Conservation (phyloP, 1,140 invertebrate genomes). For the Daktulosphaira vitifoliae region DNA sequence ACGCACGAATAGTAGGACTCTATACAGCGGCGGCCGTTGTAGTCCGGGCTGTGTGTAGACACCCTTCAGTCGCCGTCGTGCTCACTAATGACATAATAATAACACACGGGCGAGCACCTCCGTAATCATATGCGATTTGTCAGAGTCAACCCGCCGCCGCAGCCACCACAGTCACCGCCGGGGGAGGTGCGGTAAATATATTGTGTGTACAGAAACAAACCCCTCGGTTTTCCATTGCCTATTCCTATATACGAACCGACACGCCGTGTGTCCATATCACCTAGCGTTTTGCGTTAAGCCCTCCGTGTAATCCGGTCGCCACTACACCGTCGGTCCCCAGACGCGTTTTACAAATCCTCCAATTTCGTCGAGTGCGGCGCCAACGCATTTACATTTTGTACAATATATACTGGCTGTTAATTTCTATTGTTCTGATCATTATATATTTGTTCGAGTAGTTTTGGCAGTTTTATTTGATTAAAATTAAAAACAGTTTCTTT, state of each 20-base stretch:
- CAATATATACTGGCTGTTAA: too few relatives aligned
- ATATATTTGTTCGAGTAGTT: too few relatives aligned
- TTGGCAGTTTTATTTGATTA: too few relatives aligned
- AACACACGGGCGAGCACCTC: slow-evolving; percentile 36
- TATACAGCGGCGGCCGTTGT: not conserved
- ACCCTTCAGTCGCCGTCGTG: slow-evolving; percentile 20
- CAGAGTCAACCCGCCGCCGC: slow-evolving; percentile 31
- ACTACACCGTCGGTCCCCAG: slow-evolving; percentile 8
- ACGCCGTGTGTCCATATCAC: too few relatives aligned
- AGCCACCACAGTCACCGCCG: too few relatives aligned
- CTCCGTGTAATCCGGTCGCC: slow-evolving; percentile 26
- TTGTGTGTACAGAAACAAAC: not conserved
- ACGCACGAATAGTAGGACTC: too few relatives aligned
- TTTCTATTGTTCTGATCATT: too few relatives aligned
- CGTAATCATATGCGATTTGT: slow-evolving; percentile 37
- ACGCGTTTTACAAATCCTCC: slow-evolving; percentile 17
- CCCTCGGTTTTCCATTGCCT: not conserved
- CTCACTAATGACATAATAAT: slow-evolving; percentile 37
- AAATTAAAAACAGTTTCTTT: too few relatives aligned
- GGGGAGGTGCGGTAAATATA: too few relatives aligned
- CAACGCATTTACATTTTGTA: too few relatives aligned
- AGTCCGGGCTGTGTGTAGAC: not conserved
- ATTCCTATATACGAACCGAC: too few relatives aligned
- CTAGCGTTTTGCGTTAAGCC: slow-evolving; percentile 23
- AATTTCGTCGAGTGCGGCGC: slow-evolving; percentile 23